Evolutionary conservation across 2,113 vertebrate genomes (phyloP).

Genomic region (Cyprinodon tularosa): DNA sequence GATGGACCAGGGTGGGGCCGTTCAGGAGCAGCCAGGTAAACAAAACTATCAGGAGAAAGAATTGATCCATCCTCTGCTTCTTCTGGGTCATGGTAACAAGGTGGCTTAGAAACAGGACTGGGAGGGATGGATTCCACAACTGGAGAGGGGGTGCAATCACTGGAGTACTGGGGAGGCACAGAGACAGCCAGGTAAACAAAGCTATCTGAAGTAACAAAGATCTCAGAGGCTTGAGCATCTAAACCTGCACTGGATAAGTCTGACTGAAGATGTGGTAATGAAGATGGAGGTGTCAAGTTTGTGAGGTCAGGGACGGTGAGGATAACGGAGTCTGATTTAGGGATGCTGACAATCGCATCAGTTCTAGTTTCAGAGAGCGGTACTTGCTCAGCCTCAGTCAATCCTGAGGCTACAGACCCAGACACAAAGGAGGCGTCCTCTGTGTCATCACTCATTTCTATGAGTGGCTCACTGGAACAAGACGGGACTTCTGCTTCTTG

Average conservation of each 20-base stretch:
- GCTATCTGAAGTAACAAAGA: constrained; percentile 80
- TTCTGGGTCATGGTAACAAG: constrained; percentile 54
- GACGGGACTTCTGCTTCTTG: constrained; percentile 46
- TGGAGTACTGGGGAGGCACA: constrained; percentile 62
- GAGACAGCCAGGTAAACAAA: constrained; percentile 85
- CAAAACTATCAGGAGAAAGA: constrained; percentile 80
- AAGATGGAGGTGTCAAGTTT: constrained; percentile 38
- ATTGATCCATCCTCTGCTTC: constrained; percentile 71
- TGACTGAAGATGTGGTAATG: constrained; percentile 34
- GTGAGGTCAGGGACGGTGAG: constrained; percentile 1
- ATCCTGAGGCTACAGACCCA: constrained; percentile 36
- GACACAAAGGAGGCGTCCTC: constrained; percentile 36
- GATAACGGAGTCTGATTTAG: constrained; percentile 50
- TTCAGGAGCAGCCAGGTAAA: constrained; percentile 83
- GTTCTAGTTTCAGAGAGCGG: constrained; percentile 23
- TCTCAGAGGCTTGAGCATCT: constrained; percentile 64
- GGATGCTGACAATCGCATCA: constrained; percentile 53
- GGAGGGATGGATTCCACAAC: constrained; percentile 68
- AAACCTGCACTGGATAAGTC: constrained; percentile 51
- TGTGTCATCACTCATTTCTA: constrained; percentile 38
- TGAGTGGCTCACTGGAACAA: constrained; percentile 25
- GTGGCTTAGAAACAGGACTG: constrained; percentile 75
- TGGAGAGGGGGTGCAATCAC: constrained; percentile 75
- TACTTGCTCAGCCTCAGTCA: constrained; percentile 31
- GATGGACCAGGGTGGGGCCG: constrained; percentile 60